Conservation (phyloP, 1,140 invertebrate genomes). For the Radopholus similis region DNA sequence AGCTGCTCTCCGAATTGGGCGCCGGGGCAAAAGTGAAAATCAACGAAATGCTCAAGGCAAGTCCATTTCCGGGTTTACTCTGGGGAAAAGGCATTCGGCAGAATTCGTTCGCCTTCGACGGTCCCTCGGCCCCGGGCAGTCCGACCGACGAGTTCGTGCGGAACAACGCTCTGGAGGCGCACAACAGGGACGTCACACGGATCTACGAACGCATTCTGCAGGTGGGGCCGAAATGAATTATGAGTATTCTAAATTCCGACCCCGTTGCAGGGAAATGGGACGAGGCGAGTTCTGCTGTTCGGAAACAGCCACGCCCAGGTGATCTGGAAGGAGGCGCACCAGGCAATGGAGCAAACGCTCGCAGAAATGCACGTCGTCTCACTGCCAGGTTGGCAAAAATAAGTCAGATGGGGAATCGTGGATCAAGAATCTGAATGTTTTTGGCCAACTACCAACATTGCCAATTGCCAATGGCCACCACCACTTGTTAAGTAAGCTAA, state of each 20-base stretch:
- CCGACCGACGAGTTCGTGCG: background rate
- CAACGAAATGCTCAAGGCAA: background rate
- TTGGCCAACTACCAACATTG: background rate
- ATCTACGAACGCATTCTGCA: background rate
- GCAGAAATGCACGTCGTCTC: background rate
- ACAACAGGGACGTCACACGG: background rate
- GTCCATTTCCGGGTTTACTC: background rate
- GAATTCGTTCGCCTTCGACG: background rate
- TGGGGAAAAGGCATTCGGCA: background rate
- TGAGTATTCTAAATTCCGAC: too few relatives aligned
- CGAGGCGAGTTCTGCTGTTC: background rate
- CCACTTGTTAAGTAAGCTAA: too few relatives aligned
- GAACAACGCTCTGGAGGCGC: background rate
- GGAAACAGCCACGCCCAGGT: background rate
- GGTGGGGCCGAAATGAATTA: background rate
- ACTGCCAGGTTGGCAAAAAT: background rate
- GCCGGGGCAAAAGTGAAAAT: background rate
- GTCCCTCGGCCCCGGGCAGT: background rate
- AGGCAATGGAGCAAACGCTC: background rate
- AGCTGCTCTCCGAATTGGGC: background rate
- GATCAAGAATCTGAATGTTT: background rate
- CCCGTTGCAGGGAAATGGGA: background rate
- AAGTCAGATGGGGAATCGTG: background rate
- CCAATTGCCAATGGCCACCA: too few relatives aligned
- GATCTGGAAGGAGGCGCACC: background rate